Base-by-base conservation (phyloP, 2,797 vertebrate genomes). In the Pseudocheirus occidentalis region DNA sequence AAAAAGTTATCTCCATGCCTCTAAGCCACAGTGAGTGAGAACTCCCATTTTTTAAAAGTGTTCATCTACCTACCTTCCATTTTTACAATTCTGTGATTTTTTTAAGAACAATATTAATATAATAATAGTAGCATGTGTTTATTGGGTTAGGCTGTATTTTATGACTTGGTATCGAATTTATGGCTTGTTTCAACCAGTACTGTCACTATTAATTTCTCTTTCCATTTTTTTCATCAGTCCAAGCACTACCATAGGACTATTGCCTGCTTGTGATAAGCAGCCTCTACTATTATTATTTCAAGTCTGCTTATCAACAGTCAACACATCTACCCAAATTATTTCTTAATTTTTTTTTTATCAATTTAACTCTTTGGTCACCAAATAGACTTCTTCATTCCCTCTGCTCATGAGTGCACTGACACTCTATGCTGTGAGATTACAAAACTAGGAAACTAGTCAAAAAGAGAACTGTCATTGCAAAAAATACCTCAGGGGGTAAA, bases 101-200 rank as follows among this genome's bases (percentile, higher is more conserved):
- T 98, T 98, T 98, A 98, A 87, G 40, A 50, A 98, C 98, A 97
- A 98, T 98, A 98, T 98, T 99, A 99, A 99, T 99, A 98, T 98
- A 98, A 99, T 99, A 98, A 97, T 96, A 96, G 98, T 95, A 98
- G 98, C 98, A 98, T 98, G 98, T 95, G 98, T 97, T 98, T 98
- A 99, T 99, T 98, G 98, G 93, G 98, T 99, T 99, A 98, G 98
- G 95, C 98, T 98, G 97, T 98, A 98, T 98, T 98, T 98, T 98
- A 98, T 99, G 98, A 98, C 98, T 98, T 98, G 96, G 98, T 98
- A 98, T 99, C 97, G 97, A 98, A 99, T 99, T 99, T 99, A 94
- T 96, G 97, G 98, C 98, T 98, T 98, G 98, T 98, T 98, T 98
- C 97, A 98, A 98, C 97, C 97, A 97, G 96, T 94, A 96, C 98